Base-by-base conservation (phyloP, 1,140 invertebrate genomes). In the Drosophila orena region DNA sequence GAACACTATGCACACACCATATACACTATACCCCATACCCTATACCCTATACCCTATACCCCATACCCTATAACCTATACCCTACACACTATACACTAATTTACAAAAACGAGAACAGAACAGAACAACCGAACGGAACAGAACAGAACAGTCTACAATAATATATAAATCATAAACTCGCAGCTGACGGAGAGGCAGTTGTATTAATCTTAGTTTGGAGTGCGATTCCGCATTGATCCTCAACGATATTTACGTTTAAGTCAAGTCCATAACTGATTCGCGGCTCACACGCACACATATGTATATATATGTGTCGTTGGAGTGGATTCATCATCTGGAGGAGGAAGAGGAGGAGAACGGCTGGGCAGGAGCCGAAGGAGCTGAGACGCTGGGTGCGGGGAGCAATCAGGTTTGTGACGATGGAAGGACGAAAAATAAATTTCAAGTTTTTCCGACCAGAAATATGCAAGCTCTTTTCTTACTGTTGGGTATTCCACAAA, bases 381-480 rank as follows among this genome's bases (percentile, higher is more conserved):
- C 4, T 24, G 11, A 3, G 24, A 24, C n/a, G n/a, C 14, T 4
- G 5, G 17, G 30, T 7, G 7, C 37, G 17, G 44, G 40, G 27
- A 44, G 30, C 53, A 37, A 15, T 62, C 10, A 50, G 49, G 47
- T 66, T 75, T 76, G 49, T 59, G 61, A 68, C 61, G 27, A 62
- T 14, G 49, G 22, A 61, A 55, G 47, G 52, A 69, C 52, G 70
- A 61, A 56, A 77, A 77, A 77, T 77, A 77, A 78, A 72, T 55
- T 78, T 58, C 14, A 53, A 62, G 71, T 78, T 78, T 78, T 78
- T 77, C 75, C 71, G 73, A 78, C 54, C 43, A 77, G 58, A 71
- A 78, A 34, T 30, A 14, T 37, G 12, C 12, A 4, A 50, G 8
- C 17, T 35, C 42, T 65, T 47, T 65, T 47, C 4, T 49, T 24